These are phyloP conservation scores for Meiosimyza decipiens DNA, from an alignment of 2,888 invertebrate genomes.

Conservation along the genomic window DNA sequence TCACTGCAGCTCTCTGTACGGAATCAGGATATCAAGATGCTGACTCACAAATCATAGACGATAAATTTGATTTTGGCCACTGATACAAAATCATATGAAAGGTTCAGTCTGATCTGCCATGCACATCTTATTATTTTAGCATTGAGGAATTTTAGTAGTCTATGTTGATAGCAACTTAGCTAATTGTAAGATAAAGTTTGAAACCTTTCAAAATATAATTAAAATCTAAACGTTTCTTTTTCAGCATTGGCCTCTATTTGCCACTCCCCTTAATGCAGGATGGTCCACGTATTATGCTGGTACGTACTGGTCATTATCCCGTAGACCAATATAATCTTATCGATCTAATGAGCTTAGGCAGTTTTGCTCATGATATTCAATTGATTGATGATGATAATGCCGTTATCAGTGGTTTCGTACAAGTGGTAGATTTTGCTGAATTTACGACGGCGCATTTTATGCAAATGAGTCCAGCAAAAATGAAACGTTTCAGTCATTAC, in stretches of 20 bases:
- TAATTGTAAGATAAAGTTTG: too few species aligned
- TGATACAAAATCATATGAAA: too few species aligned
- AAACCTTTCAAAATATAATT: not conserved
- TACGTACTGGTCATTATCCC: constrained; percentile 68
- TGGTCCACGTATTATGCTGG: constrained; percentile 68
- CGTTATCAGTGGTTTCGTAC: constrained; percentile 68
- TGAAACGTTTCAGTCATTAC: constrained; percentile 70
- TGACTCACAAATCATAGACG: too few species aligned
- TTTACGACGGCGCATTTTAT: constrained; percentile 69
- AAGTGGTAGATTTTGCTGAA: constrained; percentile 71
- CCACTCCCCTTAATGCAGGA: constrained; percentile 62
- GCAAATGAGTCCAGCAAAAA: constrained; percentile 71
- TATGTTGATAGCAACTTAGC: too few species aligned
- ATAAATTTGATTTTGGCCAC: too few species aligned
- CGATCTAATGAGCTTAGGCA: constrained; percentile 69
- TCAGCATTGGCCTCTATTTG: constrained; percentile 48
- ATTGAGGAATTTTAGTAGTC: too few species aligned
- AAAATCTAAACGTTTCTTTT: not conserved
- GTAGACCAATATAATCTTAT: constrained; percentile 66
- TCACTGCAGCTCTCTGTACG: too few species aligned
- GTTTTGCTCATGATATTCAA: constrained; percentile 71
- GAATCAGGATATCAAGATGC: too few species aligned
- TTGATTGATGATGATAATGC: constrained; percentile 73
- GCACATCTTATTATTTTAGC: too few species aligned
- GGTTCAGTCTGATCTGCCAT: too few species aligned